A percentile compares a stretch with the other conserved stretches of the same genome.
These are phyloP conservation scores for Rhyacichthys aspro DNA, from an alignment of 2,797 vertebrate genomes.

Conservation along the genomic window DNA sequence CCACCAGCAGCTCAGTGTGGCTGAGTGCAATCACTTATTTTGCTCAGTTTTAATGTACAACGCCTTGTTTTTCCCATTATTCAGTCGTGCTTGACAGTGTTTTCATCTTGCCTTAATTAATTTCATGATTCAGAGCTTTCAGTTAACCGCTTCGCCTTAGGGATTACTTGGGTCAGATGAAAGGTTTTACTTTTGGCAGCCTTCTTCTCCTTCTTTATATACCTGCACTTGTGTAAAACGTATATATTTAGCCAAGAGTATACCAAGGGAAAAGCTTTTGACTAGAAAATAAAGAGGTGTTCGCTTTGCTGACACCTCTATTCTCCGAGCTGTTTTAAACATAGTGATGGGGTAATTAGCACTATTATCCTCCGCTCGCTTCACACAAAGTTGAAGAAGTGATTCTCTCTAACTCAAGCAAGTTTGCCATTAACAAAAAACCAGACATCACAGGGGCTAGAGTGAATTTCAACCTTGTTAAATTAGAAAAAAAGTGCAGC, in stretches of 20 bases:
- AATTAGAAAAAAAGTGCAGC: too few species aligned
- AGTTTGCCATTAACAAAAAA: conserved; percentile 37
- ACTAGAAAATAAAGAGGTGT: conserved; percentile 63
- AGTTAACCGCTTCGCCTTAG: conserved; percentile 43
- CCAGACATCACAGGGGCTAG: conserved; percentile 3
- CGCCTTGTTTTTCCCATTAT: conserved; percentile 40
- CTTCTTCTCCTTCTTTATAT: conserved; percentile 25
- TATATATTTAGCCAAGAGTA: conserved; percentile 52
- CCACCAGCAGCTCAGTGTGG: conserved; percentile 21
- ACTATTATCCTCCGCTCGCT: conserved; percentile 54
- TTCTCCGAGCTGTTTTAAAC: conserved; percentile 54
- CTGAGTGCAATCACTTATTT: conserved; percentile 45
- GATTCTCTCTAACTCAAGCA: conserved; percentile 42
- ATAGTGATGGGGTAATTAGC: conserved; percentile 64
- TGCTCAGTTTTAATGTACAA: conserved; percentile 31
- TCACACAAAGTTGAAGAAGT: conserved; percentile 53
- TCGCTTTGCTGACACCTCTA: conserved; percentile 62
- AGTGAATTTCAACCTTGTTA: background rate
- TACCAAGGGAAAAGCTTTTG: conserved; percentile 43
- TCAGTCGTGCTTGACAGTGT: conserved; percentile 51
- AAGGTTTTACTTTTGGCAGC: conserved; percentile 55
- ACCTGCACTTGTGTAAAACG: conserved; percentile 54
- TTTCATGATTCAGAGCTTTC: conserved; percentile 66
- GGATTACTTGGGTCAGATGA: conserved; percentile 55
- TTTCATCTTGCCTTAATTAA: conserved; percentile 64